A percentile compares a stretch with the other conserved stretches of the same genome.
Conservation (phyloP, 2,888 invertebrate species). For the Parochlus steinenii region DNA sequence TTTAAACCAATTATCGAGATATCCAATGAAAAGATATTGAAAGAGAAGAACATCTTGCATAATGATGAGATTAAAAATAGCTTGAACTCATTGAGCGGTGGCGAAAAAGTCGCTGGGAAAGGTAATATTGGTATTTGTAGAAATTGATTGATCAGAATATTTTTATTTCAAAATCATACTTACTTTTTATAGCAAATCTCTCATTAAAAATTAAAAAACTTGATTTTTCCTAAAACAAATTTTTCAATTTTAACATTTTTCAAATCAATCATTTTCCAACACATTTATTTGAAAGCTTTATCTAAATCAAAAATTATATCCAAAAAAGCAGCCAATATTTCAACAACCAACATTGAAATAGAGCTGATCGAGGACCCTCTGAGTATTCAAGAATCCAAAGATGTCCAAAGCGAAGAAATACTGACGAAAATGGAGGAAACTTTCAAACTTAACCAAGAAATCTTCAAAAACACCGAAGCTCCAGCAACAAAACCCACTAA, state of each 20-base stretch:
- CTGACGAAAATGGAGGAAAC: slow-evolving; percentile 4
- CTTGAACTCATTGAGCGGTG: background rate
- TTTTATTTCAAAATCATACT: too few relatives aligned
- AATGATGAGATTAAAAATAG: slow-evolving; percentile 1
- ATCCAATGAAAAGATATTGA: slow-evolving; percentile 21
- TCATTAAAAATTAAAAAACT: too few relatives aligned
- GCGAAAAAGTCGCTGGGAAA: background rate
- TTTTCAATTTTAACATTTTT: too few relatives aligned
- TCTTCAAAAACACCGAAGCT: background rate
- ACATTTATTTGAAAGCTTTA: too few relatives aligned
- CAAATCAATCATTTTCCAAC: too few relatives aligned
- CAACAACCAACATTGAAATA: slow-evolving; percentile 16
- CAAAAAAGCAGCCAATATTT: slow-evolving; percentile 13
- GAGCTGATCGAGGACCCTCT: slow-evolving; percentile 15
- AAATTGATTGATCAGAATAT: too few relatives aligned
- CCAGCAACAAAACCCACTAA: background rate
- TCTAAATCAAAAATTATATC: too few relatives aligned
- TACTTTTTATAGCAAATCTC: too few relatives aligned
- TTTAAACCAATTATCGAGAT: slow-evolving; percentile 23
- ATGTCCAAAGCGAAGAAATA: slow-evolving; percentile 1
- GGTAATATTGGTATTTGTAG: too few relatives aligned
- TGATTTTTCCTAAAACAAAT: too few relatives aligned
- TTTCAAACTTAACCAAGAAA: too few relatives aligned
- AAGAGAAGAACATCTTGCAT: slow-evolving; percentile 15
- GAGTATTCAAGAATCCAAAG: too few relatives aligned